Percentiles rank a stretch among this genome's conserved stretches.
phyloP scores from a whole-genome alignment of 2,888 invertebrate genomes.

The Drosophila ustulata region DNA sequence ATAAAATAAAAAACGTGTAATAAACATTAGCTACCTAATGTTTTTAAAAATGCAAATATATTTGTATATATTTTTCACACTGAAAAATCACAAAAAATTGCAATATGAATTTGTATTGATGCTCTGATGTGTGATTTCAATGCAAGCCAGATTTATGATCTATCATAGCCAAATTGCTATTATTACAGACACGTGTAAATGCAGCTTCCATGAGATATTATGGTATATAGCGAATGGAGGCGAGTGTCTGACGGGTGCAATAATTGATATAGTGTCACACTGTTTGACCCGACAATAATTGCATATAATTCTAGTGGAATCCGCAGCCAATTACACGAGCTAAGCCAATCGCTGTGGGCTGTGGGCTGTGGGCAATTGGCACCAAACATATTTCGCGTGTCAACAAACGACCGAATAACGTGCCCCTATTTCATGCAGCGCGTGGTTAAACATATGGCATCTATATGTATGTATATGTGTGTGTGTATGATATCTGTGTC shows the following conservation, averaged over 20 bases:
- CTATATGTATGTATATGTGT: not conserved
- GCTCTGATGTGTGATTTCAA: too few relatives aligned
- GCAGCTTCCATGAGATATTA: too few relatives aligned
- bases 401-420: constrained; percentile 28
- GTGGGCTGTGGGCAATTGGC: constrained; percentile 27
- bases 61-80: too few relatives aligned
- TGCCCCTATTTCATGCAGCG: constrained; percentile 14
- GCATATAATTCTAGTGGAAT: constrained; percentile 32
- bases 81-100: too few relatives aligned
- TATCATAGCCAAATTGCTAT: too few relatives aligned
- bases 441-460: constrained; percentile 9
- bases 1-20: too few relatives aligned
- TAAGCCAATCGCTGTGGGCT: constrained; percentile 21
- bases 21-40: too few relatives aligned
- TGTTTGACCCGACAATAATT: constrained; percentile 22
- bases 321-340: constrained; percentile 43
- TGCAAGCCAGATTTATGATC: too few relatives aligned
- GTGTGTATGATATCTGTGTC: constrained; percentile 1
- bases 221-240: too few relatives aligned
- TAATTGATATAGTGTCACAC: constrained; percentile 7
- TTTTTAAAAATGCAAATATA: too few relatives aligned
- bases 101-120: too few relatives aligned
- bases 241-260: not conserved
- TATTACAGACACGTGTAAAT: too few relatives aligned
- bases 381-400: constrained; percentile 42